phyloP scores from a whole-genome alignment of 2,797 vertebrate species.

The Molothrus aeneus region DNA sequence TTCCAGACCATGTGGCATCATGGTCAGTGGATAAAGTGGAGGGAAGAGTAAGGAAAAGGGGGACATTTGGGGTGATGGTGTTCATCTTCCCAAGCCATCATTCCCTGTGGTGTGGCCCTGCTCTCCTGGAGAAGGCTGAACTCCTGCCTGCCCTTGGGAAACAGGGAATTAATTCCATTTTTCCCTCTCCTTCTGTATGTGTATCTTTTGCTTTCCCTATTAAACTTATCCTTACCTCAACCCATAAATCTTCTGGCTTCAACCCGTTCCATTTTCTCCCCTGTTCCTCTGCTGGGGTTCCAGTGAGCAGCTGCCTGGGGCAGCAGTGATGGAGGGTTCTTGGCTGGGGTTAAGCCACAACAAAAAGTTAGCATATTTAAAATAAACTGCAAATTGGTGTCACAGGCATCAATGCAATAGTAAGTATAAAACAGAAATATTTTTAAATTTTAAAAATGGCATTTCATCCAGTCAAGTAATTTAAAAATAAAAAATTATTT shows the following conservation, averaged over 20 bases:
- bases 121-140: neutral
- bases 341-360: neutral
- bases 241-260: neutral
- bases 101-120: neutral
- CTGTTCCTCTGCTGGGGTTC: neutral
- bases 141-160: neutral
- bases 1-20: accelerated
- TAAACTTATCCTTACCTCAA: neutral
- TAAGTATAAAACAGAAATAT: neutral
- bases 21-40: accelerated
- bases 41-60: neutral
- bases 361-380: neutral
- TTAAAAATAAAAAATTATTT: neutral
- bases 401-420: neutral
- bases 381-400: neutral
- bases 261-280: neutral
- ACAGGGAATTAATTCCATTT: neutral
- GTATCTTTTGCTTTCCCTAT: neutral
- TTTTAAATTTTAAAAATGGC: neutral
- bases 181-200: neutral
- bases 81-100: accelerated
- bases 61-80: accelerated
- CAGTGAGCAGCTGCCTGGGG: neutral
- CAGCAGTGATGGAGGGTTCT: too few species aligned
- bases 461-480: neutral